These are phyloP conservation scores for Panonychus citri DNA, from an alignment of 1,140 invertebrate species.

Conservation along the genomic window DNA sequence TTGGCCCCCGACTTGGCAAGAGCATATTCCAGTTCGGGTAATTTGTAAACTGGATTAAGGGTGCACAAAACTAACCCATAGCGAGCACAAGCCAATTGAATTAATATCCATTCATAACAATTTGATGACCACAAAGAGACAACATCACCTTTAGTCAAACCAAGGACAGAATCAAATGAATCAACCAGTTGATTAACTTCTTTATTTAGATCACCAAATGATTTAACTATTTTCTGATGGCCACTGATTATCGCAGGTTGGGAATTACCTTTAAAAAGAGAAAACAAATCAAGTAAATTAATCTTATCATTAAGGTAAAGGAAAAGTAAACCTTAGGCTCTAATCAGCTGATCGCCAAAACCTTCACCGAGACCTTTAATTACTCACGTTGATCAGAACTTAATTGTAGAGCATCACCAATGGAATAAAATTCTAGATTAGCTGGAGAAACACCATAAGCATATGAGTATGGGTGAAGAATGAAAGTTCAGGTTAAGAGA, in stretches of 20 bases:
- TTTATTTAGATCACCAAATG: constrained; percentile 8
- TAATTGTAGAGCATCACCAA: neutral
- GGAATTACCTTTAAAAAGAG: too few species aligned
- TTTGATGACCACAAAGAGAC: constrained; percentile 11
- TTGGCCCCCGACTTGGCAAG: constrained; percentile 6
- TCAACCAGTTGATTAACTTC: constrained; percentile 10
- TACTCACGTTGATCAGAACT: neutral
- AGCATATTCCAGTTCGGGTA: constrained; percentile 8
- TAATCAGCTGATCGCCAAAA: neutral
- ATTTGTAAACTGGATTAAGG: constrained; percentile 11
- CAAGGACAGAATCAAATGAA: neutral
- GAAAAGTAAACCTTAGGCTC: neutral
- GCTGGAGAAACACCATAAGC: constrained; percentile 1
- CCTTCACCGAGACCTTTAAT: neutral
- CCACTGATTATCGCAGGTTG: constrained; percentile 4
- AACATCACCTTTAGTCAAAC: constrained; percentile 7
- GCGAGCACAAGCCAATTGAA: constrained; percentile 9
- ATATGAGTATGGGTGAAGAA: constrained; percentile 5
- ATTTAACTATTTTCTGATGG: constrained; percentile 8
- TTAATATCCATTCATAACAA: constrained; percentile 8
- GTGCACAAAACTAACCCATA: constrained; percentile 8
- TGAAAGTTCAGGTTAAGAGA: too few species aligned
- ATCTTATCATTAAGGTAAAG: too few species aligned
- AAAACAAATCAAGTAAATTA: too few species aligned
- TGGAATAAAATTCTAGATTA: constrained; percentile 2